Evolutionary conservation across 1,140 invertebrate species (phyloP).

Genomic region (Macrosteles quadrilineatus): DNA sequence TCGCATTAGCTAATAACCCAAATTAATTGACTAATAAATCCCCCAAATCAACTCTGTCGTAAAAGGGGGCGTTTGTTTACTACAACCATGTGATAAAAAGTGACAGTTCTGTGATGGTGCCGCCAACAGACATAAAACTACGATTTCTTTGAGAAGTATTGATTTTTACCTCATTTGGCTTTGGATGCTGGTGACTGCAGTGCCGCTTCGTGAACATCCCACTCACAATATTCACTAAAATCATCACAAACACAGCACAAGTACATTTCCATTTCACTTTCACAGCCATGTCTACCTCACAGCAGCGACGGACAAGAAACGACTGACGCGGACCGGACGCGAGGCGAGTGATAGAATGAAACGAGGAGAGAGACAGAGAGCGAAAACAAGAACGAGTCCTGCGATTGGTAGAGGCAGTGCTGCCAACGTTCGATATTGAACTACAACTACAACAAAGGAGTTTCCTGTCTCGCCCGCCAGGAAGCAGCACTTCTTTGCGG

Average conservation of each 20-base stretch:
- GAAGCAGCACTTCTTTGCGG: no score
- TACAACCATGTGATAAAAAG: neutral
- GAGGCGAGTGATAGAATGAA: neutral
- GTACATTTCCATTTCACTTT: conserved; percentile 33
- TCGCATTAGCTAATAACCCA: no score
- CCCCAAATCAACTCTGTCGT: no score
- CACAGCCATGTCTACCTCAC: conserved; percentile 14
- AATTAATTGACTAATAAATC: no score
- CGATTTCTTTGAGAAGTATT: neutral
- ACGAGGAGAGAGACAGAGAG: neutral
- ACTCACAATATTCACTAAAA: conserved; percentile 48
- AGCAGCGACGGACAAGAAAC: neutral
- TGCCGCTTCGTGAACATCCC: conserved; percentile 53
- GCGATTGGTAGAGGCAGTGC: neutral
- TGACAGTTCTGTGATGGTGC: neutral
- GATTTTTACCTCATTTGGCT: conserved; percentile 55
- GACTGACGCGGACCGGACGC: neutral
- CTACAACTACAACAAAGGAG: no score
- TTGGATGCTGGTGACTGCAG: conserved; percentile 57
- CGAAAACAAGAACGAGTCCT: neutral
- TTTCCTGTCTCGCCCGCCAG: no score
- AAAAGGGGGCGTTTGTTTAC: conserved; percentile 3
- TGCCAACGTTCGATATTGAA: neutral
- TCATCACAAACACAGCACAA: conserved; percentile 47
- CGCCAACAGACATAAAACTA: no score